These are phyloP conservation scores for Neosalanx taihuensis DNA, from an alignment of 2,797 vertebrate species.

Conservation along the genomic window DNA sequence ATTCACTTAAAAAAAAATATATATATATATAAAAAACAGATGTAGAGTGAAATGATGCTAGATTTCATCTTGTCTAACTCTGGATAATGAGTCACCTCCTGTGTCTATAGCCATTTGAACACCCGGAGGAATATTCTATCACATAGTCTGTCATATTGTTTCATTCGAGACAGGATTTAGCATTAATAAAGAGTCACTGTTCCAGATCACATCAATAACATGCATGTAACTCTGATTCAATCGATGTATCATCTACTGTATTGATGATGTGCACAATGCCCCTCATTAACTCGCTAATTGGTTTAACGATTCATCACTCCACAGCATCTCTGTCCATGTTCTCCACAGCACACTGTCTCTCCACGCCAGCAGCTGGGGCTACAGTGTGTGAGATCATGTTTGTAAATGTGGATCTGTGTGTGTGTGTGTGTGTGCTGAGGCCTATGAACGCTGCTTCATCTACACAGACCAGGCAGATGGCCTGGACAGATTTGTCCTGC, in stretches of 20 bases:
- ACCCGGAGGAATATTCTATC: constrained; percentile 1
- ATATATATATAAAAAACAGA: constrained; percentile 36
- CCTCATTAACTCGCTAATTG: constrained; percentile 42
- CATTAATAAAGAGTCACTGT: constrained; percentile 10
- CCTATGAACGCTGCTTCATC: constrained; percentile 51
- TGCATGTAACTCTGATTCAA: constrained; percentile 30
- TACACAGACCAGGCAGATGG: constrained; percentile 68
- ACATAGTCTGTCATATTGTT: constrained; percentile 11
- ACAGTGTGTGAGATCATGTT: constrained; percentile 28
- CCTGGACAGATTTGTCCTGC: constrained; percentile 59
- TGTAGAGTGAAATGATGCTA: constrained; percentile 24
- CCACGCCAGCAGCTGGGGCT: neutral
- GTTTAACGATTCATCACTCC: constrained; percentile 30
- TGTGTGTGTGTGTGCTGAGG: constrained; percentile 45
- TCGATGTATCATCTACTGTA: constrained; percentile 27
- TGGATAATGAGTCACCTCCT: constrained; percentile 11
- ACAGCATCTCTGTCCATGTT: constrained; percentile 17
- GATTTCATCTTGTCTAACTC: neutral
- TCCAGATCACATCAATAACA: constrained; percentile 36
- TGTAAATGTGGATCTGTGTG: constrained; percentile 32
- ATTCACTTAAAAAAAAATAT: constrained; percentile 45
- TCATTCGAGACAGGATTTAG: constrained; percentile 21
- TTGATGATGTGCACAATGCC: constrained; percentile 30
- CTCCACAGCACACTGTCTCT: neutral
- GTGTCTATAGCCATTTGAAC: constrained; percentile 21